Evolutionary conservation across 64 coral and sea anemone species (phyloP).

Genomic region (Catalaphyllia jardinei): DNA sequence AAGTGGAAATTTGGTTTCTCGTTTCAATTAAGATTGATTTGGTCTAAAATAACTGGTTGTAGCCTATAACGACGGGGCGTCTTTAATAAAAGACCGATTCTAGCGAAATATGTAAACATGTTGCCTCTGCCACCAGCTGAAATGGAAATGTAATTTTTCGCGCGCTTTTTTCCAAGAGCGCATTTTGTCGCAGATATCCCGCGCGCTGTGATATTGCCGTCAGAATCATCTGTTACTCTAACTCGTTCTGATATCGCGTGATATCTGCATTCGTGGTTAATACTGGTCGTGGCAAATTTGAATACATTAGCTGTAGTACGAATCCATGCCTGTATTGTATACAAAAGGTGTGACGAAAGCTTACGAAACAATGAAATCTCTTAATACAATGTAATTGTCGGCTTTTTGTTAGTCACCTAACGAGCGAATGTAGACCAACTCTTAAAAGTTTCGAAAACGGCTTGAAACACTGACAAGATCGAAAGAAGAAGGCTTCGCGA

Average conservation of each 20-base stretch:
- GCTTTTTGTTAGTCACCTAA: slow-evolving; percentile 21
- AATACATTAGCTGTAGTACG: slow-evolving; percentile 53
- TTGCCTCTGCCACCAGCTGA: slow-evolving; percentile 32
- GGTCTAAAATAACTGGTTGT: slow-evolving; percentile 5
- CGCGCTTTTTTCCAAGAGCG: slow-evolving; percentile 8
- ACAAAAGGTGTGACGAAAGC: slow-evolving; percentile 51
- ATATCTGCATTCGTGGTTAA: slow-evolving; percentile 15
- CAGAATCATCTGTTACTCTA: not conserved
- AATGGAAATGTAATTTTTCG: slow-evolving; percentile 47
- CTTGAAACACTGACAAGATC: slow-evolving; percentile 1
- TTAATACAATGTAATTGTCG: slow-evolving; percentile 55
- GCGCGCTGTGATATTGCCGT: not conserved
- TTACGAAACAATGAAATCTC: slow-evolving; percentile 49
- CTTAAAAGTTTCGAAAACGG: slow-evolving; percentile 41
- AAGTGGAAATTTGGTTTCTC: not conserved
- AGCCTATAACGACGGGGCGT: not conserved
- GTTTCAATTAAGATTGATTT: slow-evolving; percentile 35
- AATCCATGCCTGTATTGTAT: slow-evolving; percentile 46
- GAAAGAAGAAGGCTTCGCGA: not conserved
- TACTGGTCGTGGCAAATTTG: slow-evolving; percentile 37
- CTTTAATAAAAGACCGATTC: slow-evolving; percentile 40
- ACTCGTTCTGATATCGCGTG: slow-evolving; percentile 22
- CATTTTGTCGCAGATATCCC: not conserved
- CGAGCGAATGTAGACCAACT: slow-evolving; percentile 16
- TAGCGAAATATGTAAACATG: slow-evolving; percentile 40